phyloP scores from a whole-genome alignment of 2,797 vertebrate species.

The Florisuga fusca region DNA sequence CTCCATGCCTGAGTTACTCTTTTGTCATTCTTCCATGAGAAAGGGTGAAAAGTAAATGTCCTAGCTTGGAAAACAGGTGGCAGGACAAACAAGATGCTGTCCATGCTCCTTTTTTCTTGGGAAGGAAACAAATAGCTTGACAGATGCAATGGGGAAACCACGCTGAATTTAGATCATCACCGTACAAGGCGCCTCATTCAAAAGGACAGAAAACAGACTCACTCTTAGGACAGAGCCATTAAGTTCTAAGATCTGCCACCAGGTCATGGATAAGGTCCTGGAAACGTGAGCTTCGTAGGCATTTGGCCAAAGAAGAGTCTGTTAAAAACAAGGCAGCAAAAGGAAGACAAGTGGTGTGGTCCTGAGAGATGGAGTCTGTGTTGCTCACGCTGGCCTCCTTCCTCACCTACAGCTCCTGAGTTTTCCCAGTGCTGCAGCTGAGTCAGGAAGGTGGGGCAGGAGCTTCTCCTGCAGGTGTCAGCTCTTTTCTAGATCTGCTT shows the following conservation, averaged over 20 bases:
- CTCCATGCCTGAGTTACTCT: background rate
- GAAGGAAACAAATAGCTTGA: slow-evolving; percentile 16
- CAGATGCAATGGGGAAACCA: slow-evolving; percentile 34
- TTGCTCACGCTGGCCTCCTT: background rate
- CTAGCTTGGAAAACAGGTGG: slow-evolving; percentile 55
- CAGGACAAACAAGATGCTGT: slow-evolving; percentile 51
- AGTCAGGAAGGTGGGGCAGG: background rate
- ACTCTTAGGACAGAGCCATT: background rate
- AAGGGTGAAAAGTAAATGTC: slow-evolving; percentile 27
- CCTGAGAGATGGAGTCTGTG: background rate
- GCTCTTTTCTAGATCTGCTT: background rate
- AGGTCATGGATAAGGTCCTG: background rate
- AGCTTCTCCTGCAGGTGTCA: background rate
- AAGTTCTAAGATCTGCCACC: background rate
- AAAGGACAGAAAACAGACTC: background rate
- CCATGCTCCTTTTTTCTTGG: background rate
- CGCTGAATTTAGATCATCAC: background rate
- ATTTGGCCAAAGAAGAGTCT: background rate
- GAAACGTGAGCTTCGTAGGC: slow-evolving; percentile 23
- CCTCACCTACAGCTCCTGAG: accelerated
- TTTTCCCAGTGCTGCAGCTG: background rate
- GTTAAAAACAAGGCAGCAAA: background rate
- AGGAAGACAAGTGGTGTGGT: background rate
- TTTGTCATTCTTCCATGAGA: slow-evolving; percentile 30
- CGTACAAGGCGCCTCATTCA: background rate